phyloP scores from a whole-genome alignment of 2,797 vertebrate genomes.

The Remorina albescens region DNA sequence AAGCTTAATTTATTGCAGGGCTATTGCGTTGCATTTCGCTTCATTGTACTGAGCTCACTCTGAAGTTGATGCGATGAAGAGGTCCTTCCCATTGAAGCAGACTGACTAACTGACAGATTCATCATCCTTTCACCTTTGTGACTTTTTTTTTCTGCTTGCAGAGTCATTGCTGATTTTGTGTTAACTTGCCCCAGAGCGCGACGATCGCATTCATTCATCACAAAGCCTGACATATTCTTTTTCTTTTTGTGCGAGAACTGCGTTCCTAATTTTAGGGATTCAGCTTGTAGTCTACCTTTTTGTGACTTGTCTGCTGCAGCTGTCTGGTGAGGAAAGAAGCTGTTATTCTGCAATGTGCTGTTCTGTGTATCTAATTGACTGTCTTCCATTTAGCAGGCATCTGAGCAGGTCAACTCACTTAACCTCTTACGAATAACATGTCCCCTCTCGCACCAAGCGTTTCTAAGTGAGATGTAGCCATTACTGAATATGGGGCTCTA shows the following conservation, averaged over 20 bases:
- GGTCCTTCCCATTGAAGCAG: background rate
- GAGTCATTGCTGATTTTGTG: background rate
- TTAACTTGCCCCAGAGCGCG: background rate
- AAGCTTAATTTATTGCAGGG: background rate
- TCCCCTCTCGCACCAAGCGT: slow-evolving; percentile 57
- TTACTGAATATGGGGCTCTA: slow-evolving; percentile 57
- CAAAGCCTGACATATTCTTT: background rate
- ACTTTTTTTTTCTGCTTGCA: slow-evolving; percentile 16
- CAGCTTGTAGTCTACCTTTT: slow-evolving; percentile 26
- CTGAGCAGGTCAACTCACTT: slow-evolving; percentile 79
- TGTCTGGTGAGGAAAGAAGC: slow-evolving; percentile 48
- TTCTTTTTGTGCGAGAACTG: background rate
- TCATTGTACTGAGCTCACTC: background rate
- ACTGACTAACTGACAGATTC: background rate
- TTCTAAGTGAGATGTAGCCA: slow-evolving; percentile 73
- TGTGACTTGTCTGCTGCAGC: slow-evolving; percentile 23
- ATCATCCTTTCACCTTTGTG: background rate
- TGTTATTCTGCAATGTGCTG: slow-evolving; percentile 42
- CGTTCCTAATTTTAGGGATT: slow-evolving; percentile 30
- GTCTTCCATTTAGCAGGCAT: slow-evolving; percentile 73
- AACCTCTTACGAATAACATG: slow-evolving; percentile 81
- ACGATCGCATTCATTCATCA: background rate
- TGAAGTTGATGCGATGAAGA: background rate
- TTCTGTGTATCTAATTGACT: slow-evolving; percentile 72
- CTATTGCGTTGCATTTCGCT: background rate